Evolutionary conservation across 2,888 invertebrate species (phyloP).

Genomic region (Oithona nana): DNA sequence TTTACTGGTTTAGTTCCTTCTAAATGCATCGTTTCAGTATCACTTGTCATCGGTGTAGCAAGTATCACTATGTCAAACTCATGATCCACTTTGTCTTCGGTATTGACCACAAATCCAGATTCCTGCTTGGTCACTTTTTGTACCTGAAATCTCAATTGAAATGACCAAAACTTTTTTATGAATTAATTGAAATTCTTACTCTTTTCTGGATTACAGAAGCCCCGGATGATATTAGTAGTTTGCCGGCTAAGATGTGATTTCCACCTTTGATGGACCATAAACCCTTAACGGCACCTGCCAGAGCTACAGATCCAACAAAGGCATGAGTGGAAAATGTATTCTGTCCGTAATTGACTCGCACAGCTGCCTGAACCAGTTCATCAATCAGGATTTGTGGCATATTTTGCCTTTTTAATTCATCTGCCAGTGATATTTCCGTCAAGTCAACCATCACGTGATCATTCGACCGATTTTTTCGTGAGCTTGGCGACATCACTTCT

Average conservation of each 20-base stretch:
- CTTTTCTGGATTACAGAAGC: conserved; percentile 27
- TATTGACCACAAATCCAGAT: background rate
- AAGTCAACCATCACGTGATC: background rate
- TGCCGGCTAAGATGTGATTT: conserved; percentile 33
- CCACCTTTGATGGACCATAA: conserved; percentile 42
- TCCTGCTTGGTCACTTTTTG: background rate
- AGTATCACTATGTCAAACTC: conserved; percentile 38
- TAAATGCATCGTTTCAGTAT: no score
- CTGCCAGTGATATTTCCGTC: conserved; percentile 7
- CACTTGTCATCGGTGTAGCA: conserved; percentile 35
- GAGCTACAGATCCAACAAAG: conserved; percentile 35
- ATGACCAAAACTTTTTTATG: conserved; percentile 9
- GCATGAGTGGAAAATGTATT: conserved; percentile 32
- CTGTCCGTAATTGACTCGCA: conserved; percentile 42
- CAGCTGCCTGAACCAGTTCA: conserved; percentile 36
- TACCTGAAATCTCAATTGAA: background rate
- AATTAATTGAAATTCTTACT: conserved; percentile 22
- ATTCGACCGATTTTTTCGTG: conserved; percentile 27
- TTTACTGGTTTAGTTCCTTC: no score
- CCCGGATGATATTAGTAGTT: conserved; percentile 28
- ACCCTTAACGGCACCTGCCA: conserved; percentile 35
- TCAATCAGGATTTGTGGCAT: conserved; percentile 33
- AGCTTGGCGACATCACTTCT: conserved; percentile 28
- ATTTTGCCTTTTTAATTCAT: conserved; percentile 29
- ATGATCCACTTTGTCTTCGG: background rate